phyloP scores from a whole-genome alignment of 2,113 vertebrate genomes.

The Shinisaurus crocodilurus region DNA sequence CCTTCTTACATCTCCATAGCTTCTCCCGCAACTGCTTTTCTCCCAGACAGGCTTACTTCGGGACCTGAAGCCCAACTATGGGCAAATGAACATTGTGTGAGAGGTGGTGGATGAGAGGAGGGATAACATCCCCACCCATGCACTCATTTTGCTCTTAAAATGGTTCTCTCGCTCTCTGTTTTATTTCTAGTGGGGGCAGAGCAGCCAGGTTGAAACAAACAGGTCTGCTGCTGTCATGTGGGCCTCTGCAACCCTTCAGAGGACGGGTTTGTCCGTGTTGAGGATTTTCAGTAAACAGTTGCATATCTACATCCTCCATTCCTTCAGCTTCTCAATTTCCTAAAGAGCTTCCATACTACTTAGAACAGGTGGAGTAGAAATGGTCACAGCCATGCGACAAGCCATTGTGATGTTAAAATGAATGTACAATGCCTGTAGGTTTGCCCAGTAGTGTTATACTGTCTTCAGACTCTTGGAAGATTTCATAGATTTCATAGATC shows the following conservation, averaged over 20 bases:
- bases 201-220: not conserved
- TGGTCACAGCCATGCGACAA: not conserved
- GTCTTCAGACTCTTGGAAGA: not conserved
- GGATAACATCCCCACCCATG: too few relatives aligned
- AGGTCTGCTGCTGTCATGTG: not conserved
- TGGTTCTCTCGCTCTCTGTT: too few relatives aligned
- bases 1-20: not conserved
- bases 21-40: not conserved
- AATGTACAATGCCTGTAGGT: not conserved
- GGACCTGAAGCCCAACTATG: not conserved
- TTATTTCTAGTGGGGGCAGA: not conserved
- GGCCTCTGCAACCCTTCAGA: not conserved
- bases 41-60: not conserved
- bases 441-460: not conserved
- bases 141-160: not conserved
- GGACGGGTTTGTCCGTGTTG: not conserved
- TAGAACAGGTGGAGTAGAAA: not conserved
- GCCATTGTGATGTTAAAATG: not conserved
- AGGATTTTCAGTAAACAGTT: not conserved
- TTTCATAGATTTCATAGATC: too few relatives aligned
- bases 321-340: not conserved
- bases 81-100: not conserved
- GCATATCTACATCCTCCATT: not conserved
- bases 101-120: too few relatives aligned
- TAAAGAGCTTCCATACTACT: not conserved